phyloP scores from a whole-genome alignment of 2,797 vertebrate species.

The Poecile montanus region DNA sequence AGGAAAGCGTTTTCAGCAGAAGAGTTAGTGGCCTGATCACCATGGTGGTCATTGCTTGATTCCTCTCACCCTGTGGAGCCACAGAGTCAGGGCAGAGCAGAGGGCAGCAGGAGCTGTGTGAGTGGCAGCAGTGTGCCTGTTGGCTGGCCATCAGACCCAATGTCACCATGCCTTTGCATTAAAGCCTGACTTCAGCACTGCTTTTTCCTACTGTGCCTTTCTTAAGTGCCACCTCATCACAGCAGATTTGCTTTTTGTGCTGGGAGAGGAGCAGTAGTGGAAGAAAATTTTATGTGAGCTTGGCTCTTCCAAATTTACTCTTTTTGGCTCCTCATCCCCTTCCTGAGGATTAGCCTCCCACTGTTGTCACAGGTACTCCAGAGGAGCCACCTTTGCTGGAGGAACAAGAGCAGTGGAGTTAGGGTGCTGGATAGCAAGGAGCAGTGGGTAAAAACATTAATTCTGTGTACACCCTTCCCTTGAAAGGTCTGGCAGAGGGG shows the following conservation, averaged over 20 bases:
- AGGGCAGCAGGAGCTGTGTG: background rate
- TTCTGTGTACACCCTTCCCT: background rate
- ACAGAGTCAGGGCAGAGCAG: background rate
- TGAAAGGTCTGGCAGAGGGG: background rate
- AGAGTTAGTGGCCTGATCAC: background rate
- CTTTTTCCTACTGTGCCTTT: background rate
- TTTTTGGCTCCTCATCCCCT: background rate
- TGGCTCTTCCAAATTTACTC: background rate
- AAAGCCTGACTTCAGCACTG: background rate
- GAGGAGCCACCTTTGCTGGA: background rate
- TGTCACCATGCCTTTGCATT: background rate
- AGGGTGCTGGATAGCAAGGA: background rate
- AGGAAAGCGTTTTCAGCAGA: background rate
- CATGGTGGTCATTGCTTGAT: fast-evolving
- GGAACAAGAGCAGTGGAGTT: background rate
- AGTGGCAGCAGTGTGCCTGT: background rate
- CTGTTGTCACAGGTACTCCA: background rate
- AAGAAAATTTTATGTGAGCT: background rate
- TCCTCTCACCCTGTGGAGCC: background rate
- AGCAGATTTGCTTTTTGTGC: slow-evolving; percentile 2
- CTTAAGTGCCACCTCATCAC: background rate
- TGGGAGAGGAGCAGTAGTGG: background rate
- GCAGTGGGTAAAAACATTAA: background rate
- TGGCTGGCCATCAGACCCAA: background rate
- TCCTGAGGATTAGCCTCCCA: background rate